Conservation (phyloP, 2,888 invertebrate genomes). For the Pyrrhia umbra region DNA sequence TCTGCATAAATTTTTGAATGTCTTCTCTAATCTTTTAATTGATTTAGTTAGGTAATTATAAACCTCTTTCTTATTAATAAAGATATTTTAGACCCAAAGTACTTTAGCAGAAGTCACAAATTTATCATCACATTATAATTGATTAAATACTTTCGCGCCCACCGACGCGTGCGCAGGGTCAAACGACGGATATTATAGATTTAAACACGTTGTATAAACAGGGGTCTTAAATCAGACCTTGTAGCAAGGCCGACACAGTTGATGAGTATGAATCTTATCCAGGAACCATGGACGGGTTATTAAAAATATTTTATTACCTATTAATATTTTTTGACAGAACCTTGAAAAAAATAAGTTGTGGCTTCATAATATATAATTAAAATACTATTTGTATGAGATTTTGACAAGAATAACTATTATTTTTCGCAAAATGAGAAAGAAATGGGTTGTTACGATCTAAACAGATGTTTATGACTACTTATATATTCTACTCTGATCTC, state of each 20-base stretch:
- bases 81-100: no score
- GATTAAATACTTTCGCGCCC: neutral
- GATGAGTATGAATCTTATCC: constrained; percentile 39
- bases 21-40: no score
- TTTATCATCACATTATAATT: no score
- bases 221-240: constrained; percentile 49
- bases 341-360: constrained; percentile 16
- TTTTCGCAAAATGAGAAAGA: neutral
- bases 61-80: no score
- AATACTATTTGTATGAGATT: neutral
- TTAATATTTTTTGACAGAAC: constrained; percentile 8
- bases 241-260: constrained; percentile 45
- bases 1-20: no score
- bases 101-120: no score
- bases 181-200: constrained; percentile 52
- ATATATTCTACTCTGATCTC: neutral
- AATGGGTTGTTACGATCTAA: neutral
- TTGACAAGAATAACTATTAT: neutral
- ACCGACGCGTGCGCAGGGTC: constrained; percentile 37
- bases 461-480: neutral
- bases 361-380: neutral
- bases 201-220: constrained; percentile 54
- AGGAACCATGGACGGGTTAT: constrained; percentile 30
- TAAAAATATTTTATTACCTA: constrained; percentile 35
- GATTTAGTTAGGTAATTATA: no score